Conservation (phyloP, 2,113 vertebrate species). For the Capreolus pygargus region DNA sequence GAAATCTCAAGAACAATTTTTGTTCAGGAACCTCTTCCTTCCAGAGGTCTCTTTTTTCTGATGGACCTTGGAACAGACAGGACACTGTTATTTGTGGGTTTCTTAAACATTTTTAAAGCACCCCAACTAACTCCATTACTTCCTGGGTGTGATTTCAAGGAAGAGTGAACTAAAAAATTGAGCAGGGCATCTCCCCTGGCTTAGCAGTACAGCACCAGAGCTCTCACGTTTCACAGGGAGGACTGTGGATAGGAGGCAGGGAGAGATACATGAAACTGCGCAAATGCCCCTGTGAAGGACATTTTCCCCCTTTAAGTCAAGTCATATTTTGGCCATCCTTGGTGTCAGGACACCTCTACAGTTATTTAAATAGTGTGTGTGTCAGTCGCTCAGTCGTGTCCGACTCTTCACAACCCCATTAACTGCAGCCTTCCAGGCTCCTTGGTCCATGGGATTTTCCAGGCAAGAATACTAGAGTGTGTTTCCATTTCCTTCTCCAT, state of each 20-base stretch:
- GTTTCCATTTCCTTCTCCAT: not conserved
- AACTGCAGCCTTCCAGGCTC: not conserved
- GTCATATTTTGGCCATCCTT: not conserved
- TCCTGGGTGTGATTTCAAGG: not conserved
- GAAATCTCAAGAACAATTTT: constrained; percentile 40
- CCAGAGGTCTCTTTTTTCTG: not conserved
- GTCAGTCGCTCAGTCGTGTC: not conserved
- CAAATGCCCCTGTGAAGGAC: not conserved
- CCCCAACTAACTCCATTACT: not conserved
- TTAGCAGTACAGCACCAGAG: not conserved
- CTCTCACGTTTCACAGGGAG: not conserved
- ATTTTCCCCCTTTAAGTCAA: not conserved
- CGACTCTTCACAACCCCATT: not conserved
- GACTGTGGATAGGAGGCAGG: not conserved
- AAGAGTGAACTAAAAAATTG: not conserved
- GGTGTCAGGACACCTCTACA: not conserved
- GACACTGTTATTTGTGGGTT: not conserved
- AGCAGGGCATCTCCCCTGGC: not conserved
- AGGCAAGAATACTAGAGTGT: not conserved
- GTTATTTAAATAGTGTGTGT: not conserved
- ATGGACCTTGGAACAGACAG: not conserved
- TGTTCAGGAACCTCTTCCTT: constrained; percentile 34
- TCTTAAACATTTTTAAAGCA: constrained; percentile 37
- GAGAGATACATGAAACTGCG: not conserved
- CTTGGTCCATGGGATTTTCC: not conserved